Evolutionary conservation across 2,797 vertebrate genomes (phyloP), one percentile per base, ranked within the genome.

Genomic region (Alectoris magna): DNA sequence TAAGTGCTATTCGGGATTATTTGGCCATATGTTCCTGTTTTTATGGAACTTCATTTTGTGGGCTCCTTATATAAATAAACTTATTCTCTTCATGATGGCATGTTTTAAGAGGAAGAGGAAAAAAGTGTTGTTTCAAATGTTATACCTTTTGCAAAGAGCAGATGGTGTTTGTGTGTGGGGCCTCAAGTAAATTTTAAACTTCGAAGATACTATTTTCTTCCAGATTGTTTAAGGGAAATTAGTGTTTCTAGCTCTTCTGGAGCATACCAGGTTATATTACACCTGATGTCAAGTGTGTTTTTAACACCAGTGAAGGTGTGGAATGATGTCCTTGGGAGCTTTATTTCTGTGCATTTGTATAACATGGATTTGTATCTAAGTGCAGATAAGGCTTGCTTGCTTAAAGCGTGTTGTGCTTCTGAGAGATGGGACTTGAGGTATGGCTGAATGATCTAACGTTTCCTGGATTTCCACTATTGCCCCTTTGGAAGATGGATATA

Each of bases 11-110:
- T 93, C 79, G 85, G 87, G 90, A 88, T 95, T 96, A 93, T 96
- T 97, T 92, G 77, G 43, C 95, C 93, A 93, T 96, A 96, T 96
- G 96, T 84, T 96, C 88, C 79, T 95, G 91, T 95, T 93, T 95
- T 97, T 96, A 87, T 91, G 90, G 68, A 78, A 72, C 93, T 91
- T 92, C 71, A 82, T 90, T 95, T 95, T 91, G 77, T 0, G 11
- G 71, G 87, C 71, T 95, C 55, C 93, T 77, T 78, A 74, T 86
- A 90, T 91, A 95, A 92, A 90, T 93, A 93, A 79, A 75, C 75
- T 93, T 72, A 67, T 94, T 93, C 64, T 84, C 46, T 86, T 91
- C 22, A 0, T 77, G 77, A 78, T 95, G 86, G 78, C 70, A 27
- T 36, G n/a, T 67, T 68, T 84, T 38, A 70, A 84, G 60, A 90